Evolutionary conservation across 2,888 invertebrate genomes (phyloP).

Genomic region (Thyatira batis): DNA sequence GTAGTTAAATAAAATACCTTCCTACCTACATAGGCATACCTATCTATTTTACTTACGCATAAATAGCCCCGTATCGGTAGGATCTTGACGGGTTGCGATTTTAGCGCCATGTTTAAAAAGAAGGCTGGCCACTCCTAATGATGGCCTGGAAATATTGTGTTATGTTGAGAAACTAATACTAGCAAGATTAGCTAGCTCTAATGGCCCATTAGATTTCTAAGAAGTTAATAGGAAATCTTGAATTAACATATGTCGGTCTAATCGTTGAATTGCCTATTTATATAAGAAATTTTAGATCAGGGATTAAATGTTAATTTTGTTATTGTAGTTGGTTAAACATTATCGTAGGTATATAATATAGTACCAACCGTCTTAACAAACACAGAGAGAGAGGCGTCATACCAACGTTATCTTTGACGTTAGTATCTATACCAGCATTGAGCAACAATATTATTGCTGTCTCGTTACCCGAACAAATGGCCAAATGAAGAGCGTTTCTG

Average conservation of each 20-base stretch:
- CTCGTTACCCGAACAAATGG: constrained; percentile 51
- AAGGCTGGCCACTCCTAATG: constrained; percentile 49
- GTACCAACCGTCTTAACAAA: constrained; percentile 62
- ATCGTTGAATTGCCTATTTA: no score
- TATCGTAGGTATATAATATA: background rate
- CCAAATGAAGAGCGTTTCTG: constrained; percentile 67
- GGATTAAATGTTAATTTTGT: no score
- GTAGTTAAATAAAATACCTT: no score
- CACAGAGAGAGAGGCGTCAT: constrained; percentile 73
- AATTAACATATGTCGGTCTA: no score
- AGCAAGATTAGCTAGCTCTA: constrained; percentile 1
- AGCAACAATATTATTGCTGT: constrained; percentile 50
- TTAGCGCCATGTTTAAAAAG: constrained; percentile 65
- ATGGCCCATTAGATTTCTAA: no score
- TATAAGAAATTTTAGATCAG: no score
- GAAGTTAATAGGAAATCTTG: no score
- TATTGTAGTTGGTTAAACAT: constrained; percentile 1
- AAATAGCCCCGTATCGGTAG: constrained; percentile 66
- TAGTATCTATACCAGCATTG: constrained; percentile 52
- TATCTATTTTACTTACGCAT: constrained; percentile 50
- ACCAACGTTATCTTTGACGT: constrained; percentile 63
- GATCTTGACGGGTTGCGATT: constrained; percentile 42
- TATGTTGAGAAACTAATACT: background rate
- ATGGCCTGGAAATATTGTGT: constrained; percentile 48
- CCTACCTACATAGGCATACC: background rate